Evolutionary conservation across 2,797 vertebrate species (phyloP).

Genomic region (Hipposideros larvatus): DNA sequence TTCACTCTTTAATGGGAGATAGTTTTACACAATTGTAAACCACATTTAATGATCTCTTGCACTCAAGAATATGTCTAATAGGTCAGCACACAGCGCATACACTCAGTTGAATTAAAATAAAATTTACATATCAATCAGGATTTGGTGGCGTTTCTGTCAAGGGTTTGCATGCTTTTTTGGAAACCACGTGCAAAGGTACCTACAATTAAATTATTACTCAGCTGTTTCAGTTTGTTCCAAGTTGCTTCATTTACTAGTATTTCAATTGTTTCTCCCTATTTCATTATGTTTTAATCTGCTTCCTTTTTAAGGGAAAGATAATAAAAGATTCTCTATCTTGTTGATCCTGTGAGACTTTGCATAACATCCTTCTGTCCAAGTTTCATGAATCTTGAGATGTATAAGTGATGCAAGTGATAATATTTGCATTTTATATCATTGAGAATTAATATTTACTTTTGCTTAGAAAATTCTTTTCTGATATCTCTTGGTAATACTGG

Average conservation of each 20-base stretch:
- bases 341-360: neutral
- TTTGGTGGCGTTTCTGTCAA: neutral
- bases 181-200: neutral
- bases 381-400: neutral
- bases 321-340: neutral
- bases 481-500: neutral
- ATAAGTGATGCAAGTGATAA: neutral
- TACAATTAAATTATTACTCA: neutral
- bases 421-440: neutral
- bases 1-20: neutral
- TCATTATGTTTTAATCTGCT: neutral
- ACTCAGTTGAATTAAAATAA: slow-evolving; percentile 10
- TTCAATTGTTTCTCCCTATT: neutral
- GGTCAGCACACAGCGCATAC: neutral
- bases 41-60: neutral
- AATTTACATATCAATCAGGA: neutral
- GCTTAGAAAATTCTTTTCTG: neutral
- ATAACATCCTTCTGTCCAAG: neutral
- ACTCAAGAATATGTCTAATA: neutral
- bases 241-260: neutral
- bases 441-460: slow-evolving; percentile 23
- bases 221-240: neutral
- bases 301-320: neutral
- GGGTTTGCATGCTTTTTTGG: neutral
- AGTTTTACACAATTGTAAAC: neutral